A percentile compares a stretch with the other conserved stretches of the same genome.
Conservation (phyloP, 2,797 vertebrate genomes). For the Eurystomus glaucurus region DNA sequence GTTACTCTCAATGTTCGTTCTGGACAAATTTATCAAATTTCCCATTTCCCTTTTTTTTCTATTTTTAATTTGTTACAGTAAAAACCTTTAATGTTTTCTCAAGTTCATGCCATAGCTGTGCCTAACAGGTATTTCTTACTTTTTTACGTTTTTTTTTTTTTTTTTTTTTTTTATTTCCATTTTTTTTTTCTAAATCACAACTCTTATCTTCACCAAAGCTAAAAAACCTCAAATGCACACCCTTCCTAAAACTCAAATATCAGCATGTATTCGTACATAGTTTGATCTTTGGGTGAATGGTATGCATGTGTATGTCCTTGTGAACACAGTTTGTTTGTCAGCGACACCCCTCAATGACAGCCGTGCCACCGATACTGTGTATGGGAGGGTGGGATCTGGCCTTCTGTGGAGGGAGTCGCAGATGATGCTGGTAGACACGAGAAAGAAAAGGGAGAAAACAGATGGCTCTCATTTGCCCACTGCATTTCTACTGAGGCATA, state of each 20-base stretch:
- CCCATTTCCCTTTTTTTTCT: neutral
- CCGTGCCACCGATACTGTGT: neutral
- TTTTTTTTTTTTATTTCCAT: neutral
- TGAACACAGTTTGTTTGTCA: neutral
- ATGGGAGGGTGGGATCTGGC: neutral
- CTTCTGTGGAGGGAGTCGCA: neutral
- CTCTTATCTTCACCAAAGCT: neutral
- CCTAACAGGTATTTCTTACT: neutral
- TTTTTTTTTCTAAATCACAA: slow-evolving; percentile 32
- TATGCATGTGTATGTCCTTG: neutral
- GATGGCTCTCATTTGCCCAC: neutral
- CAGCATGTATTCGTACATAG: slow-evolving; percentile 32
- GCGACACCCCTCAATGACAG: neutral
- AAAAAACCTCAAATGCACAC: slow-evolving; percentile 52
- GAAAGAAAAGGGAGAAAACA: neutral
- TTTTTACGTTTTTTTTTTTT: neutral
- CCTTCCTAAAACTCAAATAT: neutral
- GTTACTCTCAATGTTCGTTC: neutral
- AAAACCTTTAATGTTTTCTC: neutral
- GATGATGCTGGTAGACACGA: neutral
- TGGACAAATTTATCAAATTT: neutral
- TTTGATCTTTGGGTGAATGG: neutral
- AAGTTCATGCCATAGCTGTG: neutral
- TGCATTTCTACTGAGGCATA: neutral
- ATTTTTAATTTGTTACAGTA: neutral